Evolutionary conservation across 2,888 invertebrate species (phyloP).

Genomic region (Macrosiphum euphorbiae): DNA sequence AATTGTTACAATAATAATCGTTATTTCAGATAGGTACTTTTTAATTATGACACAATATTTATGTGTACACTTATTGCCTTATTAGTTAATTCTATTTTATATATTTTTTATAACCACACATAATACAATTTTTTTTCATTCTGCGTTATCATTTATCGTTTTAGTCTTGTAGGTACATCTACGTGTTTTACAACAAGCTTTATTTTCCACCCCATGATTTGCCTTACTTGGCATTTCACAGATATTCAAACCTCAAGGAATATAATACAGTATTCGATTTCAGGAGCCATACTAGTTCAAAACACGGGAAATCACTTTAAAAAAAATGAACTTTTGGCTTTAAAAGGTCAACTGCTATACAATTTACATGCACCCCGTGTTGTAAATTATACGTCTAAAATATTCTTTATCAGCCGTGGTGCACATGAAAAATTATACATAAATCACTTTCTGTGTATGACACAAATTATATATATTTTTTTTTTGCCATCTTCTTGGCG

Average conservation of each 20-base stretch:
- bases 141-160: neutral
- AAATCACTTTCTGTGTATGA: neutral
- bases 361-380: conserved; percentile 16
- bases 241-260: neutral
- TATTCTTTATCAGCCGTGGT: neutral
- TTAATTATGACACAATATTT: neutral
- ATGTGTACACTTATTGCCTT: neutral
- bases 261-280: neutral
- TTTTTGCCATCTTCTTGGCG: neutral
- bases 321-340: neutral
- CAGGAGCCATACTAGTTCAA: neutral
- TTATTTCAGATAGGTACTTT: neutral
- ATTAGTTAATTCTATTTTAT: neutral
- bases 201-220: neutral
- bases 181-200: neutral
- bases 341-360: conserved; percentile 15
- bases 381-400: conserved; percentile 15
- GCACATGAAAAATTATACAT: neutral
- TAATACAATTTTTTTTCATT: neutral
- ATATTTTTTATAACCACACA: neutral
- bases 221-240: neutral
- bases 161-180: neutral
- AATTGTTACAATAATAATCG: neutral
- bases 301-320: neutral
- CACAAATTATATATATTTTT: neutral